Evolutionary conservation across 2,888 invertebrate species (phyloP).

Genomic region (Vannuccia rotundouncinata): DNA sequence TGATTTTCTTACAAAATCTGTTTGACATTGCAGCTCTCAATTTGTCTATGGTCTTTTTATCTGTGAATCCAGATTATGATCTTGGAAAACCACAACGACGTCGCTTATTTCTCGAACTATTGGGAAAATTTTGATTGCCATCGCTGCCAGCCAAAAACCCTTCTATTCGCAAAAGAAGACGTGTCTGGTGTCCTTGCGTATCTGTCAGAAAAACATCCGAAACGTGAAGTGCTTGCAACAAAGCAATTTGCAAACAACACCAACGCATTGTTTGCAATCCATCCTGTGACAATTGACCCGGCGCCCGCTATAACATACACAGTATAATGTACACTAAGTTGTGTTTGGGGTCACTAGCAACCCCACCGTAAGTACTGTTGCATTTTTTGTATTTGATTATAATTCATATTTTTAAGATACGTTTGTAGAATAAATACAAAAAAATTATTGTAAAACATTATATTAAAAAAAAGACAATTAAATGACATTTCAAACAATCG

Average conservation of each 20-base stretch:
- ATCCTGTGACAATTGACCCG: neutral
- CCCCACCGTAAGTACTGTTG: neutral
- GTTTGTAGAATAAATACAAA: neutral
- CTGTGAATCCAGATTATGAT: neutral
- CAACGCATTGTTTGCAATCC: neutral
- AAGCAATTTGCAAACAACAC: conserved; percentile 16
- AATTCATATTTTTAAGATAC: too few species aligned
- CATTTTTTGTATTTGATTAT: too few species aligned
- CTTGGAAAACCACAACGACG: neutral
- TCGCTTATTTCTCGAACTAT: neutral
- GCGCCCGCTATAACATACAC: too few species aligned
- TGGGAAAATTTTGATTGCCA: neutral
- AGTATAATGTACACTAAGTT: neutral
- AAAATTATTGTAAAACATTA: neutral
- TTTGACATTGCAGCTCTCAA: conserved; percentile 31
- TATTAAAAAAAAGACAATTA: neutral
- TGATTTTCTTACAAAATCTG: conserved; percentile 13
- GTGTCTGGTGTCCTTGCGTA: neutral
- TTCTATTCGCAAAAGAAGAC: neutral
- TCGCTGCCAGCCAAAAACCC: neutral
- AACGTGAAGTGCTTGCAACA: neutral
- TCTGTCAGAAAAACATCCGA: neutral
- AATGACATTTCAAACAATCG: neutral
- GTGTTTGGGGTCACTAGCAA: neutral
- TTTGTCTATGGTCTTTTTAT: neutral